These are phyloP conservation scores for Argya squamiceps DNA, from an alignment of 2,797 vertebrate species.

Conservation along the genomic window DNA sequence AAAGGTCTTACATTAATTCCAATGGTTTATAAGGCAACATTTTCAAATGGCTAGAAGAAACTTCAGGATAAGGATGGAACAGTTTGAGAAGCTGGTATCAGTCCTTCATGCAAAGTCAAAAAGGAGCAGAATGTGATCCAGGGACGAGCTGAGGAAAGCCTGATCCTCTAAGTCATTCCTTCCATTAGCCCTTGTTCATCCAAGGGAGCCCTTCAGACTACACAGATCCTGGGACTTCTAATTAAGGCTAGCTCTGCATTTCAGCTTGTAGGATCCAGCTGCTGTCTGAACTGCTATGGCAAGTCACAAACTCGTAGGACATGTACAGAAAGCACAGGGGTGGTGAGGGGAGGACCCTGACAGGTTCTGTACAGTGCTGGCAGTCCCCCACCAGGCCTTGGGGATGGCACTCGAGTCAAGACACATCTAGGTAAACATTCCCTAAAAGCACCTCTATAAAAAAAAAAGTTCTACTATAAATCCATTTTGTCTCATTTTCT, in stretches of 20 bases:
- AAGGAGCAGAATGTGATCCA: background rate
- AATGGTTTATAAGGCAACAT: constrained; percentile 33
- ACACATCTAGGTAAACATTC: constrained; percentile 6
- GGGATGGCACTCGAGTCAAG: constrained; percentile 30
- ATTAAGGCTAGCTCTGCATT: background rate
- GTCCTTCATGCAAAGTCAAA: background rate
- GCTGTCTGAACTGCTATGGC: constrained; percentile 4
- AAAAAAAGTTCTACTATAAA: background rate
- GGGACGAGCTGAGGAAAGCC: background rate
- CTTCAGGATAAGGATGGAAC: background rate
- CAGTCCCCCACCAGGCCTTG: background rate
- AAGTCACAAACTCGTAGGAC: background rate
- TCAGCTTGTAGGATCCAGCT: background rate
- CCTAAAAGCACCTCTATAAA: constrained; percentile 19
- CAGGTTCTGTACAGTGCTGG: background rate
- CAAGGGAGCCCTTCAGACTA: background rate
- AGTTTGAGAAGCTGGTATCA: background rate
- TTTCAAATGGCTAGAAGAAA: background rate
- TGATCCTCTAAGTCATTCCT: background rate
- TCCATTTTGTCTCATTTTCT: constrained; percentile 2
- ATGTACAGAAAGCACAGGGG: background rate
- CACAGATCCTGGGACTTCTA: background rate
- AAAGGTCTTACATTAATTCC: background rate
- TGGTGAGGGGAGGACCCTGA: background rate
- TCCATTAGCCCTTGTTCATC: background rate